phyloP scores from a whole-genome alignment of 2,888 invertebrate genomes.

The Mongoloraphidia duomilia region DNA sequence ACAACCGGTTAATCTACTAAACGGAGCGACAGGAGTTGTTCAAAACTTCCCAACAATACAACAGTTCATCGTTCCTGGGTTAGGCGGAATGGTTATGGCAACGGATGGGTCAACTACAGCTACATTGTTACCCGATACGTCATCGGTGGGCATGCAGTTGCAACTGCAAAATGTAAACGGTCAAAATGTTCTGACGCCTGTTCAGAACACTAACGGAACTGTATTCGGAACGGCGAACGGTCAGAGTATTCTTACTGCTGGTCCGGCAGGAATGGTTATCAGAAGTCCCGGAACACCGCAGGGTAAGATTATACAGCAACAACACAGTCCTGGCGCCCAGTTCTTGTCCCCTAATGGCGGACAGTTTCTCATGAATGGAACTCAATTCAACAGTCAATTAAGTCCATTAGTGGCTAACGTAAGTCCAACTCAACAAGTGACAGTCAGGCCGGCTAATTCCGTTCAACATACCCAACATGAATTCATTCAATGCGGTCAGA shows the following conservation, averaged over 20 bases:
- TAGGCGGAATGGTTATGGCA: slow-evolving; percentile 70
- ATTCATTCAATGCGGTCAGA: slow-evolving; percentile 53
- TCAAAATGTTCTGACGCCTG: slow-evolving; percentile 59
- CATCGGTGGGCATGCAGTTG: slow-evolving; percentile 54
- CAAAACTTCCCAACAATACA: slow-evolving; percentile 68
- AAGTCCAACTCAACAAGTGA: slow-evolving; percentile 52
- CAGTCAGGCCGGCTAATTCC: slow-evolving; percentile 21
- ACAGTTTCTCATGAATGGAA: slow-evolving; percentile 62
- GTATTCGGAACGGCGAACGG: slow-evolving; percentile 46
- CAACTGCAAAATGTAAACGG: slow-evolving; percentile 71
- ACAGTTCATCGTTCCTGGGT: slow-evolving; percentile 69
- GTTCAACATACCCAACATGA: slow-evolving; percentile 48
- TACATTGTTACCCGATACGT: slow-evolving; percentile 54
- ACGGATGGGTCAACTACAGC: slow-evolving; percentile 51
- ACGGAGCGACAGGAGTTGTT: slow-evolving; percentile 50
- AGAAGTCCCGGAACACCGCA: slow-evolving; percentile 54
- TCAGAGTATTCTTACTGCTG: slow-evolving; percentile 49
- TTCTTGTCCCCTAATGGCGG: slow-evolving; percentile 58
- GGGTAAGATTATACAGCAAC: slow-evolving; percentile 53
- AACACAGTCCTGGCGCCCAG: slow-evolving; percentile 51
- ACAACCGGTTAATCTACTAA: slow-evolving; percentile 70
- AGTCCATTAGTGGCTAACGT: slow-evolving; percentile 65
- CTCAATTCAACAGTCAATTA: slow-evolving; percentile 57
- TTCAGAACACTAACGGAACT: slow-evolving; percentile 43
- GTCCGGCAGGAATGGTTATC: slow-evolving; percentile 63